These are phyloP conservation scores for Tenrec ecaudatus DNA, from an alignment of 2,113 vertebrate genomes.

Conservation along the genomic window DNA sequence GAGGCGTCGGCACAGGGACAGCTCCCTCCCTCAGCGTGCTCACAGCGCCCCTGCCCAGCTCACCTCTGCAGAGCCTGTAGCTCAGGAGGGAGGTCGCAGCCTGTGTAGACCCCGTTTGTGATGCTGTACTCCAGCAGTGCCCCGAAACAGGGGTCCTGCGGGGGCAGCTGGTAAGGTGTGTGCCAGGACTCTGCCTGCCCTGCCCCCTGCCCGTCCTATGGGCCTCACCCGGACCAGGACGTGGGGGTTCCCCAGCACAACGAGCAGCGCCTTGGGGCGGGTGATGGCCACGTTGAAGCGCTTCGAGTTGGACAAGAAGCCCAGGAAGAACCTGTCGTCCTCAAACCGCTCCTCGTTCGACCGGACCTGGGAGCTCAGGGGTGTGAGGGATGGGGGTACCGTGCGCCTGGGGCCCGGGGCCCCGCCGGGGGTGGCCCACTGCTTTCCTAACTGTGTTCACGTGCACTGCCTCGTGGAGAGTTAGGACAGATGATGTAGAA, in stretches of 20 bases:
- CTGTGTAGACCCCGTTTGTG: conserved; percentile 90
- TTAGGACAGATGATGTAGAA: no score
- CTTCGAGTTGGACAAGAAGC: conserved; percentile 95
- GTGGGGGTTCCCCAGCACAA: conserved; percentile 95
- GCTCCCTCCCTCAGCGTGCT: no score
- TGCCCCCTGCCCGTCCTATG: background rate
- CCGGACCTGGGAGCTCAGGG: conserved; percentile 89
- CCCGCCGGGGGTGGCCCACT: no score
- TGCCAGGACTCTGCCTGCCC: no score
- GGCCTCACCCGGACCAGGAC: conserved; percentile 90
- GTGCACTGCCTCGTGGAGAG: no score
- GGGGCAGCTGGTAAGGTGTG: background rate
- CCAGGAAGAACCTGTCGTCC: conserved; percentile 88
- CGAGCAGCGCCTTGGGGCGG: conserved; percentile 94
- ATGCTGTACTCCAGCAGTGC: conserved; percentile 92
- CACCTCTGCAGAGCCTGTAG: conserved; percentile 82
- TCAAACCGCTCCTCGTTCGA: conserved; percentile 88
- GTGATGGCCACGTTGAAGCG: conserved; percentile 97
- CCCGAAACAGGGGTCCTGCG: conserved; percentile 93
- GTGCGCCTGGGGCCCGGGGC: no score
- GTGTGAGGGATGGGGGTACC: background rate
- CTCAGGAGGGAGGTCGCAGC: conserved; percentile 91
- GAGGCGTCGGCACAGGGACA: background rate
- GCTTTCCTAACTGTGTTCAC: no score
- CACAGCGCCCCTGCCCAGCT: conserved; percentile 55